Evolutionary conservation across 2,113 vertebrate species (phyloP).

Genomic region (Zingel zingel): DNA sequence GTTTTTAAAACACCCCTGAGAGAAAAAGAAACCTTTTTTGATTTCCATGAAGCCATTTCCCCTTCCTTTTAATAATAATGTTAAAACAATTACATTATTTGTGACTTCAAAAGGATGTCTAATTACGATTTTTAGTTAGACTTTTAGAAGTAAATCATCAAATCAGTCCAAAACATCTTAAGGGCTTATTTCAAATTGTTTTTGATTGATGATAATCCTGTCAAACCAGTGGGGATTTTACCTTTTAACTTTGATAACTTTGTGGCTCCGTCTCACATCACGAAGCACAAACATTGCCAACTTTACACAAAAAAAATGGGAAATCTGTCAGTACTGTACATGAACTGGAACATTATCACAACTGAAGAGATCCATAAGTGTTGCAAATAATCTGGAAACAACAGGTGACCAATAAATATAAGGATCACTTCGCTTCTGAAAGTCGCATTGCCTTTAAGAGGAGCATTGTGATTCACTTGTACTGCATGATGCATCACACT

Average conservation of each 20-base stretch:
- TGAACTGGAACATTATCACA: conserved; percentile 20
- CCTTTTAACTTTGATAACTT: conserved; percentile 2
- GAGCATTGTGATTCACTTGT: conserved; percentile 18
- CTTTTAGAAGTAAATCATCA: neutral
- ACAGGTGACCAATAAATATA: conserved; percentile 3
- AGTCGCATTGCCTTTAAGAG: conserved; percentile 13
- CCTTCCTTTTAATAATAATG: neutral
- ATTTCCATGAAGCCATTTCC: neutral
- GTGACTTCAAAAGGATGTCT: neutral
- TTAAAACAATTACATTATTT: neutral
- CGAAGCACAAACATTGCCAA: conserved; percentile 21
- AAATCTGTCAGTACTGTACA: conserved; percentile 13
- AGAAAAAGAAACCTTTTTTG: neutral
- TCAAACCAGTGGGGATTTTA: neutral
- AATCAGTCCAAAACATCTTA: neutral
- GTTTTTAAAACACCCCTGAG: too few species aligned
- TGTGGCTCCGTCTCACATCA: conserved; percentile 24
- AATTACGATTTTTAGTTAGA: neutral
- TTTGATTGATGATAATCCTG: conserved; percentile 13
- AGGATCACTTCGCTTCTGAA: neutral
- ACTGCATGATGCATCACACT: neutral
- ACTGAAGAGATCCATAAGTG: conserved; percentile 25
- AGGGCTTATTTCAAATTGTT: neutral
- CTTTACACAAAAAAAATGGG: conserved; percentile 16
- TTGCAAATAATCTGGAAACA: conserved; percentile 14